Evolutionary conservation across 2,888 invertebrate species (phyloP).

Genomic region (Hetaerina titia): DNA sequence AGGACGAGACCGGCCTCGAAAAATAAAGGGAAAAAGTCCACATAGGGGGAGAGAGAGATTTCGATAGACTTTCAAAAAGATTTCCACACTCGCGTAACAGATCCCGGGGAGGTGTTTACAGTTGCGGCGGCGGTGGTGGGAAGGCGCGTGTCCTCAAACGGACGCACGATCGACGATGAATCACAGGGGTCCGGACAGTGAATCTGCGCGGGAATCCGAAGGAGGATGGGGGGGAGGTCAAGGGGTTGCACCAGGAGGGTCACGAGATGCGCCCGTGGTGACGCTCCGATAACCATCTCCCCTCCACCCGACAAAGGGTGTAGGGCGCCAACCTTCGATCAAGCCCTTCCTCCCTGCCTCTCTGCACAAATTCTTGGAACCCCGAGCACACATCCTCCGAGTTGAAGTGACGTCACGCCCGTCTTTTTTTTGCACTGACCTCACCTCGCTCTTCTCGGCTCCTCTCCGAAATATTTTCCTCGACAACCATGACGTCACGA

Average conservation of each 20-base stretch:
- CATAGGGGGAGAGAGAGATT: not conserved
- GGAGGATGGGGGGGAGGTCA: not conserved
- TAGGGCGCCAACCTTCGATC: not conserved
- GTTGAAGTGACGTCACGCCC: not conserved
- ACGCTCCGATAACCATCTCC: too few species aligned
- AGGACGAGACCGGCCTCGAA: conserved; percentile 4
- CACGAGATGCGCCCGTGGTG: too few species aligned
- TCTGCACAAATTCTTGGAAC: not conserved
- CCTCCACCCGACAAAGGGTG: too few species aligned
- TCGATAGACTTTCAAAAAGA: conserved; percentile 29
- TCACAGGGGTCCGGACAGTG: not conserved
- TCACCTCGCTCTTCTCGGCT: not conserved
- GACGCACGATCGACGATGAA: not conserved
- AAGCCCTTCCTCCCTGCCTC: not conserved
- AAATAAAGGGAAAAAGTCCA: not conserved
- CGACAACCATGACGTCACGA: not conserved
- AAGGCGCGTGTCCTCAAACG: not conserved
- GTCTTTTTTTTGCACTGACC: not conserved
- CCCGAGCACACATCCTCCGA: not conserved
- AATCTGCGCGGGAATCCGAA: not conserved
- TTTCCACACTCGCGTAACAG: not conserved
- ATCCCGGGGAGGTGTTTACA: conserved; percentile 5
- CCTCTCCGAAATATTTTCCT: not conserved
- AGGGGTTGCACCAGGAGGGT: not conserved
- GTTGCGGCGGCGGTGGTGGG: not conserved